Percentiles rank a stretch among this genome's conserved stretches.
phyloP scores from a whole-genome alignment of 2,888 invertebrate genomes.

The Coleophora deauratella region DNA sequence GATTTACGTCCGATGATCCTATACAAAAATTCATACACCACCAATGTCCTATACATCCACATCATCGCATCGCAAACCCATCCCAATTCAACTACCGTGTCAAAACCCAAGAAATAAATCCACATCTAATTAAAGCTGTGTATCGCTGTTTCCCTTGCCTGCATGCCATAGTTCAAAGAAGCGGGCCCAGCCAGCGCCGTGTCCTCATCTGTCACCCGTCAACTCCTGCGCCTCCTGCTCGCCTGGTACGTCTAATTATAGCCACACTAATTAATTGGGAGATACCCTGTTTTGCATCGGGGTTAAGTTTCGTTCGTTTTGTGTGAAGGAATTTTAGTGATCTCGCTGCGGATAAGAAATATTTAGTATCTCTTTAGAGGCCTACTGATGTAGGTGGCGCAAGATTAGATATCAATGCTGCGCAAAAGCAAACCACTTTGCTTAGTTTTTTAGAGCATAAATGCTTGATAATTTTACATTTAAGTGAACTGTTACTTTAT shows the following conservation, averaged over 20 bases:
- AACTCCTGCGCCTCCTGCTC: constrained; percentile 41
- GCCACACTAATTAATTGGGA: constrained; percentile 53
- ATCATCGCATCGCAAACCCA: no score
- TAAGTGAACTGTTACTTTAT: no score
- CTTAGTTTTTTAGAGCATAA: no score
- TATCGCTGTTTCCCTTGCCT: constrained; percentile 43
- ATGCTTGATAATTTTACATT: no score
- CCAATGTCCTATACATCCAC: no score
- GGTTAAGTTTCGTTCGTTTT: constrained; percentile 3
- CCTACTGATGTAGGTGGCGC: no score
- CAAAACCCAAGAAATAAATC: constrained; percentile 45
- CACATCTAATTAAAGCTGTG: constrained; percentile 55
- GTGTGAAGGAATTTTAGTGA: background rate
- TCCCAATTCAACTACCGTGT: constrained; percentile 9
- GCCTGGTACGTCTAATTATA: constrained; percentile 51
- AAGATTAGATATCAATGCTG: no score
- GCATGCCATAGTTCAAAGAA: constrained; percentile 48
- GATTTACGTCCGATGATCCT: no score
- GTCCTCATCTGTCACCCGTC: constrained; percentile 67
- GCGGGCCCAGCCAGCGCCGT: constrained; percentile 50
- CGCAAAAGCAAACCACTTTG: no score
- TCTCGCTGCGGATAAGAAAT: background rate
- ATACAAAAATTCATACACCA: no score
- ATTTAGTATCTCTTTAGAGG: background rate
- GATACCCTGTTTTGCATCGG: constrained; percentile 15